A percentile compares a stretch with the other conserved stretches of the same genome.
These are phyloP conservation scores for Sebastes umbrosus DNA, from an alignment of 2,797 vertebrate species.

Conservation along the genomic window DNA sequence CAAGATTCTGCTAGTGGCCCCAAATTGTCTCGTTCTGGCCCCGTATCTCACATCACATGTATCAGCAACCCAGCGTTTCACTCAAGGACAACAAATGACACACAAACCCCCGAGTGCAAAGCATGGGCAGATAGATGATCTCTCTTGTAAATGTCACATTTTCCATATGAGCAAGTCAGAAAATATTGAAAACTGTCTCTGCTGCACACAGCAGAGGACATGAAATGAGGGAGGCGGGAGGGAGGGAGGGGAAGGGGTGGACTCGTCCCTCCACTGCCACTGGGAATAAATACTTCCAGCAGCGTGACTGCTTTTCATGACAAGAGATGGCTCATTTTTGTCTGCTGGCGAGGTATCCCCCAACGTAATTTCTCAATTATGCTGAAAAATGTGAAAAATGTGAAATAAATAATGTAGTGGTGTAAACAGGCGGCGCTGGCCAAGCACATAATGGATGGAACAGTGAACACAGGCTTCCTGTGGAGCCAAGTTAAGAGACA, in stretches of 20 bases:
- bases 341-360: conserved; percentile 24
- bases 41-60: not conserved
- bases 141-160: conserved; percentile 57
- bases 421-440: conserved; percentile 42
- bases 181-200: conserved; percentile 23
- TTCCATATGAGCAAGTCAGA: conserved; percentile 42
- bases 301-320: conserved; percentile 43
- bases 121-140: conserved; percentile 12
- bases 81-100: conserved; percentile 36
- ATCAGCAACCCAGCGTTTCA: not conserved
- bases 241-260: not conserved
- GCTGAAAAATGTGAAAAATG: conserved; percentile 49
- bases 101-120: not conserved
- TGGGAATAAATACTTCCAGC: conserved; percentile 38
- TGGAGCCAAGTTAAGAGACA: conserved; percentile 8
- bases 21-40: not conserved
- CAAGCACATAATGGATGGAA: conserved; percentile 52
- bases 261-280: conserved; percentile 15
- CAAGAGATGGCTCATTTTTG: conserved; percentile 41
- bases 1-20: not conserved
- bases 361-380: conserved; percentile 54
- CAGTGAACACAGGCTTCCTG: conserved; percentile 15
- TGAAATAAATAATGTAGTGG: conserved; percentile 52
- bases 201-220: conserved; percentile 15
- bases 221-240: not conserved